Conservation (phyloP, 1,140 invertebrate genomes). For the Schlechtendalia chinensis region DNA sequence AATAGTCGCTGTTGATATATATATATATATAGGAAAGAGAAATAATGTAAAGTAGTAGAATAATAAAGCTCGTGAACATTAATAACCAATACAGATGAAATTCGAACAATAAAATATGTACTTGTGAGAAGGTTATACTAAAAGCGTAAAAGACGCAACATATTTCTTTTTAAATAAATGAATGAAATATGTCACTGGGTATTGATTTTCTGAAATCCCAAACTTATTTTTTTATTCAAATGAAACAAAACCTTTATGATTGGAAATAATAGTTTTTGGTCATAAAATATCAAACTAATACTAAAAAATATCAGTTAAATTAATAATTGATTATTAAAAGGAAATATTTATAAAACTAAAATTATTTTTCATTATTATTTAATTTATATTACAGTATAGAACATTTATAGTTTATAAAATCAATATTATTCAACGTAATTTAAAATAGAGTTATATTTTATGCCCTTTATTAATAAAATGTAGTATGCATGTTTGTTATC, state of each 20-base stretch:
- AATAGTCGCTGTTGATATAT: background rate
- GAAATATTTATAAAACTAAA: no score
- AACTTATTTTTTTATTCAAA: background rate
- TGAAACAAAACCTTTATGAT: background rate
- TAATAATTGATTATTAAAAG: background rate
- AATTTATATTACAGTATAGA: no score
- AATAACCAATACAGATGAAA: constrained; percentile 22
- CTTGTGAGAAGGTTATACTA: background rate
- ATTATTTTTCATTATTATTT: no score
- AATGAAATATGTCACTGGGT: constrained; percentile 1
- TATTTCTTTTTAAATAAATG: background rate
- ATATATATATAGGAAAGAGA: background rate
- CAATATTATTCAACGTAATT: no score
- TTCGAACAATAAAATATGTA: constrained; percentile 22
- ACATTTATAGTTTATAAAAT: no score
- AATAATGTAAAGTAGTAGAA: background rate
- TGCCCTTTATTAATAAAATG: no score
- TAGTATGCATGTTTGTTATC: no score
- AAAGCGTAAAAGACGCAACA: background rate
- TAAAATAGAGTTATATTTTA: no score
- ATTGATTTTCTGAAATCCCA: background rate
- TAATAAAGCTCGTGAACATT: background rate
- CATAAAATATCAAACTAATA: background rate
- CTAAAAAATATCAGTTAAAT: background rate
- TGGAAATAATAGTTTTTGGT: background rate